phyloP scores from a whole-genome alignment of 64 coral and sea anemone genomes.

The Orbicella faveolata region DNA sequence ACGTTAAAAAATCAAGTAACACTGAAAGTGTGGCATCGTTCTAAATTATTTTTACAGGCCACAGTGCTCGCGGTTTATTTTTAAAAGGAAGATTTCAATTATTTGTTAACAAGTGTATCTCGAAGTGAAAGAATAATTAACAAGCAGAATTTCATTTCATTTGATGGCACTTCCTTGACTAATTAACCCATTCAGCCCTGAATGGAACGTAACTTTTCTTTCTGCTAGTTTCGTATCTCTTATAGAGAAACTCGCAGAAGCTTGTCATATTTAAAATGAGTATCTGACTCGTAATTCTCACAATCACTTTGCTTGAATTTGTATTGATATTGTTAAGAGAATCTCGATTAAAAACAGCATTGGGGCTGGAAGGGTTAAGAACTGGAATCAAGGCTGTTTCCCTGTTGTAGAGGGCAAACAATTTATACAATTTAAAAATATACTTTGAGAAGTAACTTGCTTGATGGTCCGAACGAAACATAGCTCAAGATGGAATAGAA shows the following conservation, averaged over 20 bases:
- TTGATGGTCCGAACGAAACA: neutral
- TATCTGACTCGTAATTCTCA: neutral
- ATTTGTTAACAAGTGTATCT: neutral
- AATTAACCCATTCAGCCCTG: neutral
- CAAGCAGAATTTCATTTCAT: neutral
- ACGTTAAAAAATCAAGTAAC: neutral
- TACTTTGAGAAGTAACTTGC: neutral
- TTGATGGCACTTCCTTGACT: neutral
- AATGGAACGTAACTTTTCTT: neutral
- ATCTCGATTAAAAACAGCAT: neutral
- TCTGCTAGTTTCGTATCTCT: neutral
- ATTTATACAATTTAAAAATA: neutral
- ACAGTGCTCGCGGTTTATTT: neutral
- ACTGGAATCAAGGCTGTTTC: neutral
- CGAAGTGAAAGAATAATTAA: neutral
- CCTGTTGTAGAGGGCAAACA: neutral
- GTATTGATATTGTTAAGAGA: neutral
- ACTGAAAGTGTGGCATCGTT: neutral
- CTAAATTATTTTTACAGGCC: conserved; percentile 9
- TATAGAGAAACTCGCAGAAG: neutral
- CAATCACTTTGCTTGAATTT: neutral
- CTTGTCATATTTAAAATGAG: neutral
- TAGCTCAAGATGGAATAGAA: neutral
- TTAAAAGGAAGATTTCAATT: conserved; percentile 7
- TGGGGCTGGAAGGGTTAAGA: conserved; percentile 1